Base-by-base conservation (phyloP, 2,888 invertebrate species). In the Stegana nigrithorax region DNA sequence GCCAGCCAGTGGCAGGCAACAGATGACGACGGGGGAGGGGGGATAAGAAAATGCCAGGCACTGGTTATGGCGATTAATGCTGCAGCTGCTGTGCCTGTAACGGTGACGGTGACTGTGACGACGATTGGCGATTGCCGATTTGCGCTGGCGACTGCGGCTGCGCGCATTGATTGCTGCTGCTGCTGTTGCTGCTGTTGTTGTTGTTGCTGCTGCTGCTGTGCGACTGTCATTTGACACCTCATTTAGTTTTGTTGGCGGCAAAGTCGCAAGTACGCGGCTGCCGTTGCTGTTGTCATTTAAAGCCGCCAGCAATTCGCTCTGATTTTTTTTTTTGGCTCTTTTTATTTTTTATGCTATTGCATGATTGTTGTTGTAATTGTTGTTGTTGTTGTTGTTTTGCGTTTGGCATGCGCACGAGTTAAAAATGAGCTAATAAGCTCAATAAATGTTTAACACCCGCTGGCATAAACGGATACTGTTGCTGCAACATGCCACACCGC, bases 141-240 rank as follows among this genome's bases (percentile, higher is more conserved):
- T n/a, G n/a, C n/a, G n/a, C n/a, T n/a, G n/a, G n/a, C n/a, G n/a
- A n/a, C n/a, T n/a, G n/a, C n/a, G n/a, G n/a, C n/a, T n/a, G n/a
- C n/a, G n/a, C n/a, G 50, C 50, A 50, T 21, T 50, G 50, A 50
- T 25, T 50, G 23, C 21, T 50, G 50, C 23, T 23, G 25, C 5
- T 25, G 23, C 21, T 25, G 10, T 21, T 14, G 10, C 23, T 21
- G 45, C 19, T 19, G 45, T 45, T n/a, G 25, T 29, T 10, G 10
- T 45, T 19, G 21, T 17, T 45, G 45, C 19, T 45, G 45, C 19
- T 14, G 23, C 14, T 45, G 45, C 29, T 59, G 63, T 51, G 50
- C 45, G 63, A 70, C 75, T 81, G 80, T 82, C 79, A 81, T 83
- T 83, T 82, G 83, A 83, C 84, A 84, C 83, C 82, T 83, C 77